Base-by-base conservation (phyloP, 2,797 vertebrate species). In the Fistularia commersonii region DNA sequence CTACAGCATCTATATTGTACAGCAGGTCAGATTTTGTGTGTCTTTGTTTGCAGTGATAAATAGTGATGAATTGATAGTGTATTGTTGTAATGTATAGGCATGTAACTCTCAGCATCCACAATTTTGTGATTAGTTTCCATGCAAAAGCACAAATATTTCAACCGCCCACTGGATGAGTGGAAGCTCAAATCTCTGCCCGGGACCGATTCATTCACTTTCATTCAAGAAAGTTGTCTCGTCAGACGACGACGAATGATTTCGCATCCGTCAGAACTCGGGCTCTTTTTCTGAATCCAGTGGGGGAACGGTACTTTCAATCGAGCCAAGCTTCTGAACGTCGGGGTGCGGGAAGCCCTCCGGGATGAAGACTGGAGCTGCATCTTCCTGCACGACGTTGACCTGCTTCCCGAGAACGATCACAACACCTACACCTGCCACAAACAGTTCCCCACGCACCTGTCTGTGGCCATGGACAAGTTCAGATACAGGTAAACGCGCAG, bases 381-480 rank as follows among this genome's bases (percentile, higher is more conserved):
- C 8, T 97, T 97, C 80, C 87, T 98, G 31, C 96, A 98, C 0
- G 96, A 98, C 0, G 95, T 98, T 0, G 96, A 98, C 56, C 87
- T 99, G 57, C 88, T 99, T 63, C 97, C 97, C 0, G 97, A 99
- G 84, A 99, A 99, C 0, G 96, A 99, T 83, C 92, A 97, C 88
- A 99, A 98, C 66, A 92, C 92, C n/a, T 99, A 98, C 73, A 91
- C 91, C 56, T 98, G 96, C 0, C 94, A 98, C 76, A 91, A 91
- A 23, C 91, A 93, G 76, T 91, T 91, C 53, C 96, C 96, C 57
- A 94, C 92, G 9, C 95, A 98, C 1, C 91, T 95, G 51, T 97
- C 95, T 0, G 81, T 98, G 5, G 96, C 95, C 82, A 98, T 98
- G 95, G 95, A 98, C 80, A 98, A 98, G 74, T 98, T 98, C 8